These are phyloP conservation scores for Balearica regulorum DNA, from an alignment of 2,797 vertebrate species.

Conservation along the genomic window DNA sequence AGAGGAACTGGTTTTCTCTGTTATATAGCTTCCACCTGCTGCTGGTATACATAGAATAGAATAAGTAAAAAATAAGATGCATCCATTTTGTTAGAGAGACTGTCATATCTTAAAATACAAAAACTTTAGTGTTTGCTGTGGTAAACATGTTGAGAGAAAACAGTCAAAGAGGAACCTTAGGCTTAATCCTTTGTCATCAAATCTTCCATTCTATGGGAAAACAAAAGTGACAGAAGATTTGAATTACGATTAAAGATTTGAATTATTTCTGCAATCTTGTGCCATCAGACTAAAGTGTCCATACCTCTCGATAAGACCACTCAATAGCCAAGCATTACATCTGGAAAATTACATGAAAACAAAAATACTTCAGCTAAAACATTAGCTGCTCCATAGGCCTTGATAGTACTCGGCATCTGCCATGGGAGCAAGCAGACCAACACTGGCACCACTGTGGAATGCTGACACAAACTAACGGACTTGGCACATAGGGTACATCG, in stretches of 20 bases:
- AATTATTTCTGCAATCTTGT: neutral
- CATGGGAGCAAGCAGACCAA: neutral
- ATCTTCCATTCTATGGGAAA: neutral
- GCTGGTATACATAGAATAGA: neutral
- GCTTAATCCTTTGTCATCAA: neutral
- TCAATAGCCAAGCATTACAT: neutral
- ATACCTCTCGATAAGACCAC: neutral
- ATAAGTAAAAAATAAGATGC: neutral
- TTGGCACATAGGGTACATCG: neutral
- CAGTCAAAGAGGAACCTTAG: neutral
- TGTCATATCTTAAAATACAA: neutral
- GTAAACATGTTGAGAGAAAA: neutral
- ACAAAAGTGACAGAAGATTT: neutral
- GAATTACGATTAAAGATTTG: neutral
- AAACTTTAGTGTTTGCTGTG: neutral
- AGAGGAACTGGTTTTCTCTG: neutral
- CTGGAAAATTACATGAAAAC: neutral
- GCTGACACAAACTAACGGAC: neutral
- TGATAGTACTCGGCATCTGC: neutral
- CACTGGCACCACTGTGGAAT: neutral
- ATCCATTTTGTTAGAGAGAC: neutral
- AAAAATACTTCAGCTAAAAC: neutral
- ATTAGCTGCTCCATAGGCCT: neutral
- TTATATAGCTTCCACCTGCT: neutral
- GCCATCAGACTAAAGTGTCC: neutral